Base-by-base conservation (phyloP, 2,888 invertebrate species). In the Drosophila kanekoi region DNA sequence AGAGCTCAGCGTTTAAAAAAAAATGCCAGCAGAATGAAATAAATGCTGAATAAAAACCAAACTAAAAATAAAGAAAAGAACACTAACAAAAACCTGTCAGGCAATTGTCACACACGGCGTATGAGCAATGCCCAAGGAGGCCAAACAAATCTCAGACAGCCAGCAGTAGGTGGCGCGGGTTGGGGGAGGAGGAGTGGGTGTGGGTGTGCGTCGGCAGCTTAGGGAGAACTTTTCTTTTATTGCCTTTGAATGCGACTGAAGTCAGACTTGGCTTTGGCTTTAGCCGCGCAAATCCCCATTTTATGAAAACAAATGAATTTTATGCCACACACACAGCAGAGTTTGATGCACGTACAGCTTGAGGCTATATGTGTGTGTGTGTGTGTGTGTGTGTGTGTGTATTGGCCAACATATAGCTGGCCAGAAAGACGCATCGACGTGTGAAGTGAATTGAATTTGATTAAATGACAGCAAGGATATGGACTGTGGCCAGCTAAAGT, bases 221-320 rank as follows among this genome's bases (percentile, higher is more conserved):
- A 28, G 28, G 8, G 28, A 28, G 28, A 53, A 48, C 37, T 69
- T 53, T 52, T 43, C 20, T 53, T 57, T 61, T 83, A 88, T 83
- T 66, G 77, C 77, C 84, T 54, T 58, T 72, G 60, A 72, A 60
- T 53, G 66, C 23, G 48, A 62, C 41, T 58, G 40, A 62, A 41
- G 61, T 53, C 48, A 41, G 69, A 60, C 53, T 56, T 41, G 41
- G 54, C 38, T 54, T 67, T 23, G 43, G 68, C 61, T 72, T 69
- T 45, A 53, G 48, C 58, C 63, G 47, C 57, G 64, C 68, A 87
- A 89, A 89, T 81, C 85, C 85, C 41, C 61, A 48, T 84, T 84
- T 84, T 87, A 85, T 87, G 85, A 77, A 89, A 89, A 89, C 87
- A 85, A 85, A 85, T 89, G 82, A 81, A 81, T 84, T 77, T 89